Conservation (phyloP, 1,140 invertebrate genomes). For the Zaprionus ghesquierei region DNA sequence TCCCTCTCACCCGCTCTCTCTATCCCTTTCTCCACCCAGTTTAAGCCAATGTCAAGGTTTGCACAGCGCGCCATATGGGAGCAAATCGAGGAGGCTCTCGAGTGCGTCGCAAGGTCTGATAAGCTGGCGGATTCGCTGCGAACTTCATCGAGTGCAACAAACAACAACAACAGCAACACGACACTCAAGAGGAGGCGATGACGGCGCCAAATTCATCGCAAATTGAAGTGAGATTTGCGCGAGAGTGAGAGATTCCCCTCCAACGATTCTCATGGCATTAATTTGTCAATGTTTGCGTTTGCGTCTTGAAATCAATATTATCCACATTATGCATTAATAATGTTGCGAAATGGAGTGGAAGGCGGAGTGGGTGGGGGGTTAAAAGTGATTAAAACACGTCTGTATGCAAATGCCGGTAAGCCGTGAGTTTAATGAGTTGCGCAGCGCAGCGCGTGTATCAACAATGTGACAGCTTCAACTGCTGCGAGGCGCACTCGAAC, state of each 20-base stretch:
- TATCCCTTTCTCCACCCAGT: not conserved
- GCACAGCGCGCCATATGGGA: slow-evolving; percentile 15
- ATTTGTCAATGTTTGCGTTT: slow-evolving; percentile 74
- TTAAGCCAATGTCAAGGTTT: slow-evolving; percentile 41
- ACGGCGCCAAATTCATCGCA: slow-evolving; percentile 27
- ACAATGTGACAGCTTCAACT: slow-evolving; percentile 22
- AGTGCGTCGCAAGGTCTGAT: slow-evolving; percentile 58
- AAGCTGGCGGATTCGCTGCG: slow-evolving; percentile 10
- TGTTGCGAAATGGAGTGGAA: slow-evolving; percentile 22
- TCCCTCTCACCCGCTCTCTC: not conserved
- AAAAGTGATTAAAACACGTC: slow-evolving; percentile 44
- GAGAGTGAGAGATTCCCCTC: slow-evolving; percentile 5
- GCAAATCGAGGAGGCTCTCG: slow-evolving; percentile 28
- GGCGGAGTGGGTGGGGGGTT: not conserved
- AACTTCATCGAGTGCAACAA: slow-evolving; percentile 46
- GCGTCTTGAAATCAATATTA: slow-evolving; percentile 69
- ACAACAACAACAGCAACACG: slow-evolving; percentile 4
- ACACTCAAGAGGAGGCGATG: slow-evolving; percentile 52
- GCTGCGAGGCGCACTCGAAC: slow-evolving; percentile 18
- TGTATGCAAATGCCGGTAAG: slow-evolving; percentile 41
- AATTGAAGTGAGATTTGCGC: slow-evolving; percentile 20
- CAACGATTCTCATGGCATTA: slow-evolving; percentile 58
- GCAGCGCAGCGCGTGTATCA: slow-evolving; percentile 13
- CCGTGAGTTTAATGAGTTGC: slow-evolving; percentile 51
- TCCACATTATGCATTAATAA: slow-evolving; percentile 66